Base-by-base conservation (phyloP, 1,140 invertebrate species). In the Harpegnathos saltator region DNA sequence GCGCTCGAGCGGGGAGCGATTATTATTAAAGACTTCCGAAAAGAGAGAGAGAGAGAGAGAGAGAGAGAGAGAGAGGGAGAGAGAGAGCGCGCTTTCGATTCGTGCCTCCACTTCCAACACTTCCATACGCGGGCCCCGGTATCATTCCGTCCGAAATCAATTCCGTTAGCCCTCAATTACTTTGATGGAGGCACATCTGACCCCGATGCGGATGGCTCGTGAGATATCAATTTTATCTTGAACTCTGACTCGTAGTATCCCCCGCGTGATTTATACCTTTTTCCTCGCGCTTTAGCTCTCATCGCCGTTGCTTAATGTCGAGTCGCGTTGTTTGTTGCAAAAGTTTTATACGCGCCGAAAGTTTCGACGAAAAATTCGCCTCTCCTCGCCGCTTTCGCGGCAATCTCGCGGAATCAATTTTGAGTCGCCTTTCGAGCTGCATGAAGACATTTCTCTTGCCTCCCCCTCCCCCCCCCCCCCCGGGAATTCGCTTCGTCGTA, bases 111-210 rank as follows among this genome's bases (percentile, higher is more conserved):
- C 68, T n/a, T n/a, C n/a, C 69, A 48, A 80, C 69, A 69, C 50
- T 66, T 38, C 44, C n/a, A 5, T 44, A 68, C 62, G 11, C 38
- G 52, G 26, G 22, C 56, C 7, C 29, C 74, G 48, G 75, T 71
- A 71, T 80, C 75, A 80, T 80, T 58, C 58, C 75, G 52, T 17
- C 33, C 44, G 65, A 71, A 80, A 80, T 80, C 75, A 80, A 80
- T 71, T 80, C 65, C 26, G 52, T 80, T 80, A 80, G 69, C 75
- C 75, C 75, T 80, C 75, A 80, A 80, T 80, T 80, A 80, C 75
- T 80, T 80, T 80, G 75, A 80, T 71, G 75, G n/a, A 48, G 75
- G 75, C 65, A 26, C 52, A 71, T 80, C 38, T 80, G 75, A 69
- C 75, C 75, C 75, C 65, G 65, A 44, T 59, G 33, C n/a, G 69